A percentile compares a stretch with the other conserved stretches of the same genome.
Evolutionary conservation across 2,797 vertebrate species (phyloP).

Genomic region (Pangasius sanitwongsei): DNA sequence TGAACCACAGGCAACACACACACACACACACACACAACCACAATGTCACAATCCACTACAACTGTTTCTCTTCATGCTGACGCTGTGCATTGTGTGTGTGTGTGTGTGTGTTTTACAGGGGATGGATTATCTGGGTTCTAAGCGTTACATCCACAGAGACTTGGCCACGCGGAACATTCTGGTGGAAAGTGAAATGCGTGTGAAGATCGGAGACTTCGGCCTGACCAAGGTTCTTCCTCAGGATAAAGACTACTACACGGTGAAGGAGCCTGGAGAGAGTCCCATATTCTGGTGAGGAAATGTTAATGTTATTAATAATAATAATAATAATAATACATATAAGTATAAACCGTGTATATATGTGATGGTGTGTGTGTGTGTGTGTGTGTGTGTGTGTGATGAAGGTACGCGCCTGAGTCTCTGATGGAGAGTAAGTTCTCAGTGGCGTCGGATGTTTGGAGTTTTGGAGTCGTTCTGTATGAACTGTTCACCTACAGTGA

Average conservation of each 20-base stretch:
- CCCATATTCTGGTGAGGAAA: constrained; percentile 95
- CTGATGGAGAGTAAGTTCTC: constrained; percentile 97
- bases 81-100: constrained; percentile 10
- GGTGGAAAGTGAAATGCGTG: constrained; percentile 95
- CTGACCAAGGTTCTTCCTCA: constrained; percentile 96
- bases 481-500: constrained; percentile 96
- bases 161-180: constrained; percentile 95
- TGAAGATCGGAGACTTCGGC: constrained; percentile 98
- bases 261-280: constrained; percentile 95
- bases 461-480: constrained; percentile 95
- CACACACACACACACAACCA: neutral
- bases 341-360: neutral
- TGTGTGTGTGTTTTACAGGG: constrained; percentile 74
- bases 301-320: neutral
- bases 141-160: constrained; percentile 95
- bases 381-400: constrained; percentile 52
- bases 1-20: neutral
- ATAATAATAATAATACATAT: neutral
- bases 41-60: neutral
- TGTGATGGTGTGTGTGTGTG: neutral
- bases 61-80: neutral
- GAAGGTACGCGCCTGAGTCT: constrained; percentile 96
- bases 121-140: constrained; percentile 94
- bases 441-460: constrained; percentile 96
- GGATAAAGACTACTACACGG: constrained; percentile 98